Evolutionary conservation across 1,140 invertebrate species (phyloP), one percentile per base, ranked within the genome.

Genomic region (Drosophila mauritiana): DNA sequence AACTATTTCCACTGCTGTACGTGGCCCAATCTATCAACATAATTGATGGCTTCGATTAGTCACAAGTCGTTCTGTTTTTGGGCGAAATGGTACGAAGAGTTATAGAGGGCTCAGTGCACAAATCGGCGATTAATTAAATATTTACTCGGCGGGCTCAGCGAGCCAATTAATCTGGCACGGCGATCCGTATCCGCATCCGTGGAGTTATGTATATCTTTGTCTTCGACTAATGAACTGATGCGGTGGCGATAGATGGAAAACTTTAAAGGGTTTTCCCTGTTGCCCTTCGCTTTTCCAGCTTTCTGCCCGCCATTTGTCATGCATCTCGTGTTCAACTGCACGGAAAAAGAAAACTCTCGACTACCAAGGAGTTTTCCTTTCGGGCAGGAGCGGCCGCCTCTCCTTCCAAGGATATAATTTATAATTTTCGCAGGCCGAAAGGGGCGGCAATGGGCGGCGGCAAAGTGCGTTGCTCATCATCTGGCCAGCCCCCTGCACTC

Each of bases 11-110:
- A 57, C 59, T 51, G 36, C 57, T 45, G 62, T 61, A 75, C 83
- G 83, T 88, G 75, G 70, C 48, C 68, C 88, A 84, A 91, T 91
- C 89, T 91, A 91, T 91, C 88, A 91, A 91, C 83, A 81, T 91
- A 91, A 91, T 91, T 91, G 88, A 91, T 91, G 84, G 78, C 89
- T 84, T 91, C 88, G 88, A 91, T 91, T 91, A 91, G 88, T 91
- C 81, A 91, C 83, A 78, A 89, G 65, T 74, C 82, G 67, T 80
- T 78, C 52, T 36, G 55, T 51, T 85, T 45, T 73, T 39, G 80
- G 59, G 54, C 31, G 43, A 34, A 40, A 17, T 31, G 15, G 27
- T n/a, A 37, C 61, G 61, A 67, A 70, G 67, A 70, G 64, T 70
- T 56, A 69, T 69, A 69, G 51, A 70, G 65, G 79, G 83, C 83